Base-by-base conservation (phyloP, 2,888 invertebrate genomes). In the Drosophila colorata region DNA sequence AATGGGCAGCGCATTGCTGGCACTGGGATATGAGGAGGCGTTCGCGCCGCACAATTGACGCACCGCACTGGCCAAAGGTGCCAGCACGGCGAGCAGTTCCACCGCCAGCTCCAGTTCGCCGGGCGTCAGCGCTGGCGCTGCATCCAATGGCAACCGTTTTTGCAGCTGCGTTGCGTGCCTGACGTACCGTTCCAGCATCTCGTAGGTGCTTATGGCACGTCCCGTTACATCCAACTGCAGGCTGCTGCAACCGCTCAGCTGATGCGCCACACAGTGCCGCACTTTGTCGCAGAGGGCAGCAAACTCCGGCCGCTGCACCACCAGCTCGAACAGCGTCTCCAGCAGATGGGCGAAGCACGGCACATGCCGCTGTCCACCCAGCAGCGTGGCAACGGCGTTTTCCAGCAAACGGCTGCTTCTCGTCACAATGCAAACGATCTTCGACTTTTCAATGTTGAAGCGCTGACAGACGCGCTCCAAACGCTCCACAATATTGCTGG, bases 381-480 rank as follows among this genome's bases (percentile, higher is more conserved):
- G 23, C 8, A 78, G 25, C 0, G 49, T 43, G 2, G 43, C 38
- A 0, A 69, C 44, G 0, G 72, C 78, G 8, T 60, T 59, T 33
- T 80, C 75, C 13, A 79, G 20, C 37, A 78, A 23, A 4, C 53
- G 52, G n/a, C 35, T 61, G 28, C 52, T 56, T 3, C 28, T 33
- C 4, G 47, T 75, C 4, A 80, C 79, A 11, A 80, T 48, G 37
- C 79, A 78, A 8, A 47, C 41, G 4, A 79, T 67, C 37, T 72
- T 78, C 0, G 80, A 65, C 41, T 79, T 80, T 4, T 61, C 44
- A 7, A 79, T 80, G 28, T 72, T 75, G 7, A 78, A 79, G 4
- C 75, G 66, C 11, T 72, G 61, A 25, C 74, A 79, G 7, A 69
- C 25, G 0, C 67, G 56, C 2, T 80, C 78, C 44, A 79, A 44